Evolutionary conservation across 2,888 invertebrate genomes (phyloP).

Genomic region (Thecocarcelia acutangulata): DNA sequence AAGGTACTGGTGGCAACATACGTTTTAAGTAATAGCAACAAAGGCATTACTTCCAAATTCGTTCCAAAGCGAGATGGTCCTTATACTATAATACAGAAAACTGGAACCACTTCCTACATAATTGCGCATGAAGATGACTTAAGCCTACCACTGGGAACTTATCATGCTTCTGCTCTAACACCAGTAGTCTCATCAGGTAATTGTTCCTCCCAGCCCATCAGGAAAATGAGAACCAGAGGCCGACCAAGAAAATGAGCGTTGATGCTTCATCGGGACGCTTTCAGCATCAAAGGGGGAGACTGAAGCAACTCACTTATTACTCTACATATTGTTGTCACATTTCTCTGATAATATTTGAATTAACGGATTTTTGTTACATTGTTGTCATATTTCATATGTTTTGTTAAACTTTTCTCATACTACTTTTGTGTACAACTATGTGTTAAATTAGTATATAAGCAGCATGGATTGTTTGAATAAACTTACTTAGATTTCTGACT

Average conservation of each 20-base stretch:
- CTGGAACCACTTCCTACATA: conserved; percentile 67
- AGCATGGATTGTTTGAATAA: no score
- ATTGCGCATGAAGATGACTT: conserved; percentile 23
- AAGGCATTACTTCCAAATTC: conserved; percentile 72
- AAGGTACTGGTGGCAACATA: not conserved
- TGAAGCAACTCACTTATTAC: conserved; percentile 29
- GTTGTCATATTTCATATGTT: no score
- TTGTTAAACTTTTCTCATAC: no score
- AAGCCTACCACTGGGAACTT: conserved; percentile 4
- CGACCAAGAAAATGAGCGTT: conserved; percentile 33
- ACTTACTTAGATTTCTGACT: no score
- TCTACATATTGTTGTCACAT: no score
- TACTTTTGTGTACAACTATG: no score
- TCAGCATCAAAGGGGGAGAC: conserved; percentile 40
- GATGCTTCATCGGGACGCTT: conserved; percentile 36
- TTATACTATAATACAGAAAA: conserved; percentile 54
- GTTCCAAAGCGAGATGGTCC: conserved; percentile 72
- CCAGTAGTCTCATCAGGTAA: conserved; percentile 3
- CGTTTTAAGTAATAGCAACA: conserved; percentile 14
- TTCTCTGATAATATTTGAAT: no score
- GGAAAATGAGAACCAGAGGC: conserved; percentile 28
- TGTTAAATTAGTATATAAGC: no score
- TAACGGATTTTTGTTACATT: no score
- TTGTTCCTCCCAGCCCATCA: conserved; percentile 14
- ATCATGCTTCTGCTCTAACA: conserved; percentile 41